Evolutionary conservation across 2,113 vertebrate species (phyloP).

Genomic region (Okapia johnstoni): DNA sequence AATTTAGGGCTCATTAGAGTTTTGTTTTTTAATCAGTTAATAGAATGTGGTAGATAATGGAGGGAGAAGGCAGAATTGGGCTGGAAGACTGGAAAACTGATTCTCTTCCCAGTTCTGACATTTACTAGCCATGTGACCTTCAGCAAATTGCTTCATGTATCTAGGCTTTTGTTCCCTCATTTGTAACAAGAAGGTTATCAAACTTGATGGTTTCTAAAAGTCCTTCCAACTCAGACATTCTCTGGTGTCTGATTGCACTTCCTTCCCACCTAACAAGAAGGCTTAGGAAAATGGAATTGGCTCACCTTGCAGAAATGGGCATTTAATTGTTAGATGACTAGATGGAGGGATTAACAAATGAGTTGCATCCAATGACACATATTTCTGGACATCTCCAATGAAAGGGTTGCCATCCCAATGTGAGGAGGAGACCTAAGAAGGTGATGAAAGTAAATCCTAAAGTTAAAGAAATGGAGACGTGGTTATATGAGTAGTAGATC

Average conservation of each 20-base stretch:
- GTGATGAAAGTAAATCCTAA: background rate
- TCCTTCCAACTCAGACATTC: background rate
- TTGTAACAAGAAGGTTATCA: background rate
- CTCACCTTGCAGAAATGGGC: background rate
- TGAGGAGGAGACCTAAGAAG: background rate
- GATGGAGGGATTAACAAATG: background rate
- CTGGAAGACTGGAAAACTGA: background rate
- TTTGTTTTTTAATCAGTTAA: slow-evolving; percentile 50
- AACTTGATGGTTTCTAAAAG: background rate
- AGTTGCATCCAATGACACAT: background rate
- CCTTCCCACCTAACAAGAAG: background rate
- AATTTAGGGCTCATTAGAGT: slow-evolving; percentile 58
- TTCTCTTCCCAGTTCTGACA: slow-evolving; percentile 17
- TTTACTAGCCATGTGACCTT: background rate
- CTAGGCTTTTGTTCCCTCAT: background rate
- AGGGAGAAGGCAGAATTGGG: background rate
- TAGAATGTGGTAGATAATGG: slow-evolving; percentile 35
- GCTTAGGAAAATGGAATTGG: background rate
- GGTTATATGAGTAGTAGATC: background rate
- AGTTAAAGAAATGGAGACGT: background rate
- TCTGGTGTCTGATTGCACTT: background rate
- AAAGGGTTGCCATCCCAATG: background rate
- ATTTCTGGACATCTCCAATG: background rate
- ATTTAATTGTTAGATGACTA: background rate
- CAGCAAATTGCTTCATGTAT: background rate